Base-by-base conservation (phyloP, 2,113 vertebrate genomes). In the Cathartes aura region DNA sequence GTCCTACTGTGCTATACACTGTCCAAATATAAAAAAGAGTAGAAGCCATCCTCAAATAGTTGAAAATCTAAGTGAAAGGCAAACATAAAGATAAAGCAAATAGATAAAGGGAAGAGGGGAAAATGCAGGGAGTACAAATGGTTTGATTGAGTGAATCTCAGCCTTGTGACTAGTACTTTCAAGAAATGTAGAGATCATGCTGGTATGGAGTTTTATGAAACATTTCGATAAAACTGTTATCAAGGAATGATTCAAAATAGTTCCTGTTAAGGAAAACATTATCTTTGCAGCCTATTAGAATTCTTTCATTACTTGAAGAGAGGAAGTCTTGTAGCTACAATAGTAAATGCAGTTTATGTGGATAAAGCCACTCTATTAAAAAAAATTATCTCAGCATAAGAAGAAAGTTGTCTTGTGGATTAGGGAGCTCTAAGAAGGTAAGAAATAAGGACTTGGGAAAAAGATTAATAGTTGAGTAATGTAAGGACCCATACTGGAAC, bases 21-120 rank as follows among this genome's bases (percentile, higher is more conserved):
- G 83, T 79, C 52, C 91, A 96, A 92, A 87, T 62, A 92, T 71
- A 96, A 95, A 95, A 80, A 62, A 95, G 86, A 92, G 40, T 92
- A 67, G 78, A 96, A 90, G 55, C 76, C 56, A 82, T 73, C 72
- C 83, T 90, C 94, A 95, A 92, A 92, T 55, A 91, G 76, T 75
- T 89, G 92, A 92, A 93, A 93, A 89, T 83, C 59, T 92, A 84
- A 95, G 83, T 86, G 80, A 92, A 92, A 96, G 56, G 52, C 80
- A 95, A 95, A 43, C 68, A 89, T 86, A 95, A 96, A 91, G 92
- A 88, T 95, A 90, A 90, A 96, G 64, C 75, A 95, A 95, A 92
- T 47, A 96, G 88, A 90, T 89, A 90, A 90, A 89, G 29, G 80
- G 68, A 81, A 85, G 81, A 89, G 47, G 26, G 34, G 48, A 85